A percentile compares a stretch with the other conserved stretches of the same genome.
Conservation (phyloP, 1,140 invertebrate genomes). For the Stegodyphus dumicola region DNA sequence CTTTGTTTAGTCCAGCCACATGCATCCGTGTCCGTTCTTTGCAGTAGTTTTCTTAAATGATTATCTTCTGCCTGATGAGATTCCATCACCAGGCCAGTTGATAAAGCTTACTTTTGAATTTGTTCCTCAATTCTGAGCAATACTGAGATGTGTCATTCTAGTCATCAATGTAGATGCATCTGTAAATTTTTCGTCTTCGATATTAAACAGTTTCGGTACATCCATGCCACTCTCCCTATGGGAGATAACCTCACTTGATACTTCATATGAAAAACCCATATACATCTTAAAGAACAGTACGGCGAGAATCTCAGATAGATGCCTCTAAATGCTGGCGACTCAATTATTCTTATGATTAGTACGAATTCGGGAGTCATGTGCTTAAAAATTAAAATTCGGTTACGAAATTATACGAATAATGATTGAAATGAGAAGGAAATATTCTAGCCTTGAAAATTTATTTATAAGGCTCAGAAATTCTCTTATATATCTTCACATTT, state of each 20-base stretch:
- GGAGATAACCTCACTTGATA: constrained; percentile 20
- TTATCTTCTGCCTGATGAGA: neutral
- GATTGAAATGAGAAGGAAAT: too few species aligned
- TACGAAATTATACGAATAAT: too few species aligned
- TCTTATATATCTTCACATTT: too few species aligned
- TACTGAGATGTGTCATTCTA: constrained; percentile 4
- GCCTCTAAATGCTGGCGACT: too few species aligned
- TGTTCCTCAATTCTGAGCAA: constrained; percentile 8
- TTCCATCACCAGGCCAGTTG: neutral
- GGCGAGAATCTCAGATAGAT: too few species aligned
- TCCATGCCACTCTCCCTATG: neutral
- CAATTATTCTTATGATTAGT: too few species aligned
- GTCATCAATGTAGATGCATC: neutral
- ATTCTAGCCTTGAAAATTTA: too few species aligned
- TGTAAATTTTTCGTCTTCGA: neutral
- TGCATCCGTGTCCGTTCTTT: neutral
- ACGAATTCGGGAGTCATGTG: too few species aligned
- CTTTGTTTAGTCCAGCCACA: neutral
- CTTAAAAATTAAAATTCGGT: too few species aligned
- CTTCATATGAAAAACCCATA: constrained; percentile 50
- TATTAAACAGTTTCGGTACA: neutral
- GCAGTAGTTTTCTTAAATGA: neutral
- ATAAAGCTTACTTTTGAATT: neutral
- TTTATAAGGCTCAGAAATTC: too few species aligned
- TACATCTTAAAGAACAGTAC: too few species aligned